Conservation (phyloP, 2,113 vertebrate genomes). For the Toxotes jaculatrix region DNA sequence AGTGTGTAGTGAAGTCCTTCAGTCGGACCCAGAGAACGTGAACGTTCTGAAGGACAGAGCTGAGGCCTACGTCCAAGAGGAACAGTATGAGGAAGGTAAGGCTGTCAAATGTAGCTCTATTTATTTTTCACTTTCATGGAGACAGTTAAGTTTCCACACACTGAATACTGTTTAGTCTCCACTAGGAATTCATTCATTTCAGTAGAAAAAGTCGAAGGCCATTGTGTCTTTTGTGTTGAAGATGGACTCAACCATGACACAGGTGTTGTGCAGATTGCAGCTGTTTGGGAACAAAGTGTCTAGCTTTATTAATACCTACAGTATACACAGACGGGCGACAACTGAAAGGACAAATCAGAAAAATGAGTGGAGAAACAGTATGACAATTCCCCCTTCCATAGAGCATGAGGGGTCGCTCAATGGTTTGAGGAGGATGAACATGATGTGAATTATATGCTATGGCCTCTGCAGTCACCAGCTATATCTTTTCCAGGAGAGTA, state of each 20-base stretch:
- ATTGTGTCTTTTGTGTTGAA: background rate
- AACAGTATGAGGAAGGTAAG: constrained; percentile 95
- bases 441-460: too few relatives aligned
- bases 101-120: background rate
- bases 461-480: too few relatives aligned
- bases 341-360: too few relatives aligned
- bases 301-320: too few relatives aligned
- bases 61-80: constrained; percentile 93
- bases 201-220: background rate
- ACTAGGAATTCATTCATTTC: background rate
- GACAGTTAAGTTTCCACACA: background rate
- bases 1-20: constrained; percentile 91
- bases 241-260: background rate
- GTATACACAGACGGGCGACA: too few relatives aligned
- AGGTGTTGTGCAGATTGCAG: background rate
- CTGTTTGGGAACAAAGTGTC: too few relatives aligned
- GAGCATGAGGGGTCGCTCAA: too few relatives aligned
- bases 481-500: too few relatives aligned
- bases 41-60: constrained; percentile 93
- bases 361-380: too few relatives aligned
- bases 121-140: background rate
- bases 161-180: background rate
- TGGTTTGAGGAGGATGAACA: too few relatives aligned
- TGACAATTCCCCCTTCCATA: too few relatives aligned
- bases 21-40: constrained; percentile 88